phyloP scores from a whole-genome alignment of 2,888 invertebrate genomes.

The Aporophyla lueneburgensis region DNA sequence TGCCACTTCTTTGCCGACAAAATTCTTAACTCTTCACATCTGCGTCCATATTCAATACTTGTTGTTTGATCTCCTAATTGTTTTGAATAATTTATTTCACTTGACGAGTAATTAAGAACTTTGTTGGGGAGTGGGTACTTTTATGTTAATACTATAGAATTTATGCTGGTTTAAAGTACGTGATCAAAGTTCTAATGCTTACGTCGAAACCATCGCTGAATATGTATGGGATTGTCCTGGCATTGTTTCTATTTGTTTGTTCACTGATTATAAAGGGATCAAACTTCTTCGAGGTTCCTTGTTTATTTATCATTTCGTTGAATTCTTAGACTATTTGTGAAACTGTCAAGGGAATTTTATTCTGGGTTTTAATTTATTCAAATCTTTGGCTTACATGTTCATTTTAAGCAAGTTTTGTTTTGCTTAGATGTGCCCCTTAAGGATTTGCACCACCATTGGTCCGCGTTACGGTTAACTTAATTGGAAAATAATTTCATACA shows the following conservation, averaged over 20 bases:
- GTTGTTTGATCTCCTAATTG: conserved; percentile 81
- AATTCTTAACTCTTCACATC: conserved; percentile 60
- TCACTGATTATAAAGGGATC: conserved; percentile 57
- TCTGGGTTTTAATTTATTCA: conserved; percentile 20
- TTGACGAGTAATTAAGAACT: conserved; percentile 84
- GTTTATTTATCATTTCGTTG: conserved; percentile 55
- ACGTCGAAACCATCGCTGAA: conserved; percentile 75
- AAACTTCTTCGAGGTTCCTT: conserved; percentile 57
- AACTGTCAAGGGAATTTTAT: conserved; percentile 31
- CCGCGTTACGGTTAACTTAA: background rate
- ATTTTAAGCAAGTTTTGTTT: background rate
- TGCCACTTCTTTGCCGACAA: conserved; percentile 29
- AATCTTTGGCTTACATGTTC: conserved; percentile 19
- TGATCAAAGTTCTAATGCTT: conserved; percentile 80
- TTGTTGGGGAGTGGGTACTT: conserved; percentile 77
- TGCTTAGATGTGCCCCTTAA: too few species aligned
- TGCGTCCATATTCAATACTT: conserved; percentile 70
- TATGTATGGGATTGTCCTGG: conserved; percentile 75
- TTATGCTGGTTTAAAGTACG: conserved; percentile 78
- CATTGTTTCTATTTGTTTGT: conserved; percentile 63
- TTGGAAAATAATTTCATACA: too few species aligned
- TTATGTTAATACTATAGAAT: conserved; percentile 79
- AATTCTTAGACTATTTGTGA: conserved; percentile 36
- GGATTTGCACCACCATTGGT: background rate
- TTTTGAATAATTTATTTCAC: conserved; percentile 85